Base-by-base conservation (phyloP, 2,888 invertebrate species). In the Anthrax anthrax region DNA sequence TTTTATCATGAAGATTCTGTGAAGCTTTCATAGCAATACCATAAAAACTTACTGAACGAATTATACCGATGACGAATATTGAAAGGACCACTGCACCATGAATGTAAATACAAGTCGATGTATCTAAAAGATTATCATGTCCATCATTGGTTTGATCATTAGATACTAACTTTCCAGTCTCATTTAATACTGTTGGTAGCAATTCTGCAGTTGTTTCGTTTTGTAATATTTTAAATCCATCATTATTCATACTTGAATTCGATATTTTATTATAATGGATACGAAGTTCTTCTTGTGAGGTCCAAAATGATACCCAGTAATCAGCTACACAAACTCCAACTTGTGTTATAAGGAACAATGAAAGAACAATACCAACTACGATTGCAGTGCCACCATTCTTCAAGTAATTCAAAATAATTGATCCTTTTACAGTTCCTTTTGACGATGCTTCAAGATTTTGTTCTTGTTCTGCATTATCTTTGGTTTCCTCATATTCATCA, bases 231-330 rank as follows among this genome's bases (percentile, higher is more conserved):
- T 1, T 8, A 8, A 8, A 8, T 27, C 23, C 23, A 9, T 12
- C 1, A 32, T 3, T 9, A 12, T 32, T 12, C 9, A 12, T 1
- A 32, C 12, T 9, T 12, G 29, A 32, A 32, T 32, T 32, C 3
- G 1, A 2, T 12, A 12, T 5, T 32, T 42, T 29, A 12, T 37
- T 39, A 18, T 50, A 51, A 39, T 45, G 47, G 13, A 37, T 29
- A 14, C 56, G 52, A 46, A 58, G 46, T 51, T 60, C 60, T 51
- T 58, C 58, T 47, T 57, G 56, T 8, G 54, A 49, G n/a, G 56
- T 56, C 80, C 81, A 82, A 58, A 72, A 78, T 51, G 79, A 76
- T 45, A 84, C 71, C 73, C 78, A 85, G 57, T 74, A 82, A 60
- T 86, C 86, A 0, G 76, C 76, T 1, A 72, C 64, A 49, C 78